Evolutionary conservation across 2,888 invertebrate species (phyloP).

Genomic region (Beris chalybata): DNA sequence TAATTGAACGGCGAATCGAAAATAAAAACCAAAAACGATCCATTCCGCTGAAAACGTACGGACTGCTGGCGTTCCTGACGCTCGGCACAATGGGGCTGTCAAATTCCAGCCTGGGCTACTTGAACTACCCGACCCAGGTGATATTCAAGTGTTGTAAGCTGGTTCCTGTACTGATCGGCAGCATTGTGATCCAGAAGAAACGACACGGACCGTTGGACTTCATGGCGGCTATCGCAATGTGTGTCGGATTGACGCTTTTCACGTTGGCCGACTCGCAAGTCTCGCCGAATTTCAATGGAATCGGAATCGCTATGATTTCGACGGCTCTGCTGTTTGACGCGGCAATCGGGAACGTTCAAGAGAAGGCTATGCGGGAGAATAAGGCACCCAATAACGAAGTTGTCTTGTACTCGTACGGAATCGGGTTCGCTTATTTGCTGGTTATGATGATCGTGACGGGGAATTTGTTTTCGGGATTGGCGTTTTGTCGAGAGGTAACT

Average conservation of each 20-base stretch:
- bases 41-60: conserved; percentile 81
- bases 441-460: conserved; percentile 72
- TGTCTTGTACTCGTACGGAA: conserved; percentile 87
- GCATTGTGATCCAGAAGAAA: conserved; percentile 89
- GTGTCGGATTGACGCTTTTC: conserved; percentile 86
- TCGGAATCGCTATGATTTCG: conserved; percentile 76
- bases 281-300: conserved; percentile 71
- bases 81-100: conserved; percentile 96
- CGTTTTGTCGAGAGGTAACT: conserved; percentile 75
- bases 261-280: conserved; percentile 79
- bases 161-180: conserved; percentile 92
- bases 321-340: conserved; percentile 92
- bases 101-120: conserved; percentile 88
- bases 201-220: conserved; percentile 82
- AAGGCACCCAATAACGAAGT: conserved; percentile 88
- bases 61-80: conserved; percentile 80
- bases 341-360: conserved; percentile 94
- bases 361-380: conserved; percentile 87
- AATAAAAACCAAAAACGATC: conserved; percentile 66
- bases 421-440: conserved; percentile 83
- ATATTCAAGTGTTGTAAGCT: conserved; percentile 98
- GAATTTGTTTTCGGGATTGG: conserved; percentile 71
- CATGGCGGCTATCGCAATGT: conserved; percentile 82
- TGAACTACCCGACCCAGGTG: conserved; percentile 96
- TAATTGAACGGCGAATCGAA: conserved; percentile 66